Conservation (phyloP, 2,797 vertebrate genomes). For the Ceryle rudis region DNA sequence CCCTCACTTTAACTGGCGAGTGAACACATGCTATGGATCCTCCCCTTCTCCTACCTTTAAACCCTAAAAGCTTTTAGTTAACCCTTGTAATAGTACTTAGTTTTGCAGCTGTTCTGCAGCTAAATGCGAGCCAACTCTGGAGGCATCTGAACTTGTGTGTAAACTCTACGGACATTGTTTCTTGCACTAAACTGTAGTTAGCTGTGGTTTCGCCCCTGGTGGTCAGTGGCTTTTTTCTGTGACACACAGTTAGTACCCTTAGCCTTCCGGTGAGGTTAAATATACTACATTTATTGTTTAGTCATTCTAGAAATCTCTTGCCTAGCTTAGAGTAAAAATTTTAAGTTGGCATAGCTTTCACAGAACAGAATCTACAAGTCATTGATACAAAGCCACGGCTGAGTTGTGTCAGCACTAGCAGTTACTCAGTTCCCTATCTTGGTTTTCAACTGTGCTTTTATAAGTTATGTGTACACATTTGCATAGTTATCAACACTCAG, state of each 20-base stretch:
- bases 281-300: neutral
- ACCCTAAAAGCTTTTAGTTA: neutral
- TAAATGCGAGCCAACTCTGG: neutral
- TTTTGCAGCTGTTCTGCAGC: neutral
- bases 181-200: neutral
- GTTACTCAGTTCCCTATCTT: neutral
- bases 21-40: neutral
- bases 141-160: neutral
- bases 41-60: neutral
- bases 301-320: neutral
- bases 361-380: neutral
- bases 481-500: neutral
- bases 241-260: neutral
- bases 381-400: neutral
- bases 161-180: neutral
- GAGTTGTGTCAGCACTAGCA: neutral
- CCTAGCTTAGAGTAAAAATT: neutral
- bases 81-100: neutral
- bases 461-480: fast-evolving
- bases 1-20: neutral
- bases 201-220: neutral
- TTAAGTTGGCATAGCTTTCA: neutral
- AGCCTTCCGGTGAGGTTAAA: neutral
- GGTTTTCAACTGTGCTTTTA: neutral
- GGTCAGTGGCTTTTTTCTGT: neutral